These are phyloP conservation scores for Ctenodactylus gundi DNA, from an alignment of 2,113 vertebrate species.

Conservation along the genomic window DNA sequence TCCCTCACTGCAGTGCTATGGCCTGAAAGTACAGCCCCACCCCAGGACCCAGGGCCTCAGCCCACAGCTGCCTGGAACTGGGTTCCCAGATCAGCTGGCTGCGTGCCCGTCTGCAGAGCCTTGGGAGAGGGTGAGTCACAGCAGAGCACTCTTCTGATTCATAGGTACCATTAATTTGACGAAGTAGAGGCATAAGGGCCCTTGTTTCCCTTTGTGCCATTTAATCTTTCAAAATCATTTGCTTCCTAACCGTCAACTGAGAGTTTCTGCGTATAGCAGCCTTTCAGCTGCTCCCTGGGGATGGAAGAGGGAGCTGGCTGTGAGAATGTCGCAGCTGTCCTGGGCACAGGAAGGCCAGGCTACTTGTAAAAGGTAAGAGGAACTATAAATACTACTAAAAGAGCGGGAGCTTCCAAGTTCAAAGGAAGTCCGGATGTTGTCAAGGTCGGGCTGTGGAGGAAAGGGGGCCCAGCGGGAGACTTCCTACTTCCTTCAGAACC, in stretches of 20 bases:
- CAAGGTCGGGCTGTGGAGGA: slow-evolving; percentile 38
- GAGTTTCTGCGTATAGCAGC: neutral
- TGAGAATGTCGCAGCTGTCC: neutral
- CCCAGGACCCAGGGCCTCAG: neutral
- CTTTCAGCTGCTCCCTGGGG: neutral
- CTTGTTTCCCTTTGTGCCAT: neutral
- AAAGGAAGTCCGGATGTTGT: slow-evolving; percentile 63
- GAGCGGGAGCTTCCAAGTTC: neutral
- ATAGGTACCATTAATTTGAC: neutral
- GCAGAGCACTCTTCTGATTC: neutral
- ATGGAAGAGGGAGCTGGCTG: neutral
- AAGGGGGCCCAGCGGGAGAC: neutral
- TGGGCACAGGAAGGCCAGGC: slow-evolving; percentile 51
- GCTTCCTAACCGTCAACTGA: neutral
- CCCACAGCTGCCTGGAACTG: neutral
- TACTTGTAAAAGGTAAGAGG: slow-evolving; percentile 32
- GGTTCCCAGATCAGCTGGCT: neutral
- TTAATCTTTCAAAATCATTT: neutral
- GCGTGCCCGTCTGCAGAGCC: neutral
- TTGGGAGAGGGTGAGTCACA: neutral
- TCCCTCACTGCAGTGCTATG: neutral
- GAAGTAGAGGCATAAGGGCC: neutral
- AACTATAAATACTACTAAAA: slow-evolving; percentile 59
- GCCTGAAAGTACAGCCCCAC: neutral
- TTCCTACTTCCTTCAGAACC: slow-evolving; percentile 5